phyloP scores from a whole-genome alignment of 2,797 vertebrate genomes.

The Protonibea diacanthus region DNA sequence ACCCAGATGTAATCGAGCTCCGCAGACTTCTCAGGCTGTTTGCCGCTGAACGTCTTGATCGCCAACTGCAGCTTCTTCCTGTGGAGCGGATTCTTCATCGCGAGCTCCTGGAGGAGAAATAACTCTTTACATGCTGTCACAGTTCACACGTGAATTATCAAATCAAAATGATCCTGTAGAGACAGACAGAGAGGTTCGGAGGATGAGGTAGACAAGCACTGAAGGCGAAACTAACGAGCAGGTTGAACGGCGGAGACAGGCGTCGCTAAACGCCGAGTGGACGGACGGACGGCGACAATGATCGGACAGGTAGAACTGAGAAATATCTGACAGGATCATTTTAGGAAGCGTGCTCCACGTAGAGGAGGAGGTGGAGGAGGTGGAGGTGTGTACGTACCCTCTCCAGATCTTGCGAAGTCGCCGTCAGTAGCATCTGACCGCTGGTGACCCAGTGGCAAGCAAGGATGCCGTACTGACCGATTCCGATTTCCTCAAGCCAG shows the following conservation, averaged over 20 bases:
- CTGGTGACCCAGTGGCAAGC: slow-evolving; percentile 92
- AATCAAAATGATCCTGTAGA: slow-evolving; percentile 2
- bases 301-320: slow-evolving; percentile 66
- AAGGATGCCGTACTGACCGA: slow-evolving; percentile 91
- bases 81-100: slow-evolving; percentile 95
- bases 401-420: slow-evolving; percentile 93
- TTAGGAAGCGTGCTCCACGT: not conserved
- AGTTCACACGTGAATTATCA: not conserved
- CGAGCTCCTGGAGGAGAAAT: slow-evolving; percentile 86
- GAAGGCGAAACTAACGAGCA: slow-evolving; percentile 63
- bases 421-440: slow-evolving; percentile 92
- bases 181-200: slow-evolving; percentile 3
- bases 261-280: slow-evolving; percentile 42
- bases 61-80: slow-evolving; percentile 96
- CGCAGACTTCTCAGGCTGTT: slow-evolving; percentile 90
- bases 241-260: slow-evolving; percentile 51
- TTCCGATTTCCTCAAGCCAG: slow-evolving; percentile 95
- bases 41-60: slow-evolving; percentile 87
- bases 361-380: not conserved
- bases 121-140: not conserved
- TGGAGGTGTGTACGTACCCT: slow-evolving; percentile 85
- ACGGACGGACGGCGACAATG: slow-evolving; percentile 32
- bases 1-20: slow-evolving; percentile 96
- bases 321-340: not conserved
- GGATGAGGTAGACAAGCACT: slow-evolving; percentile 20